These are phyloP conservation scores for Lasioglossum calceatum DNA, from an alignment of 2,888 invertebrate genomes.

Conservation along the genomic window DNA sequence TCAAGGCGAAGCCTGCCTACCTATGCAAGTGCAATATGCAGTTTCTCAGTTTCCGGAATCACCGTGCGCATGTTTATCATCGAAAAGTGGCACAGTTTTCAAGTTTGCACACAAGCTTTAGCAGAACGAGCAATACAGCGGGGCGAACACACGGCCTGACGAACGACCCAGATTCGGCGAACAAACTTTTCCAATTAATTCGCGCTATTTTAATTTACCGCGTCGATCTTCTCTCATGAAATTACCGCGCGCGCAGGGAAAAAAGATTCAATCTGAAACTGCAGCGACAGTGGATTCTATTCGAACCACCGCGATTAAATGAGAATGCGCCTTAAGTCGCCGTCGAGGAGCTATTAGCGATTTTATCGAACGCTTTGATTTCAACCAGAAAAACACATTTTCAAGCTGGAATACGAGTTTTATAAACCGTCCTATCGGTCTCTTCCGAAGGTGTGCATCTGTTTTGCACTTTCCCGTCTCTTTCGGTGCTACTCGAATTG, in stretches of 20 bases:
- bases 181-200: constrained; percentile 61
- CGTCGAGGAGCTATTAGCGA: constrained; percentile 13
- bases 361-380: constrained; percentile 4
- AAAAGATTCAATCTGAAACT: constrained; percentile 33
- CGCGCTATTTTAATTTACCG: constrained; percentile 56
- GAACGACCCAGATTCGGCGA: constrained; percentile 44
- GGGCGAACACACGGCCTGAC: constrained; percentile 24
- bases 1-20: background rate
- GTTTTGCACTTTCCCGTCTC: background rate
- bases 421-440: background rate
- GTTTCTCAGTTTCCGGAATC: constrained; percentile 24
- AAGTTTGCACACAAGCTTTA: constrained; percentile 15
- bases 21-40: constrained; percentile 6
- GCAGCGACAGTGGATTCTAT: constrained; percentile 25
- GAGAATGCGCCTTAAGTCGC: constrained; percentile 20
- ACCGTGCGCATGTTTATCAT: constrained; percentile 5
- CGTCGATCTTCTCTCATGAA: constrained; percentile 36
- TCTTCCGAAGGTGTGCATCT: background rate
- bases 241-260: background rate
- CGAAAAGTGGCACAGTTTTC: constrained; percentile 23
- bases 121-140: constrained; percentile 10
- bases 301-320: background rate
- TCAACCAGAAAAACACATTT: background rate
- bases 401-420: background rate
- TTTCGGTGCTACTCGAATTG: background rate